phyloP scores from a whole-genome alignment of 2,113 vertebrate species.

The Motacilla alba region DNA sequence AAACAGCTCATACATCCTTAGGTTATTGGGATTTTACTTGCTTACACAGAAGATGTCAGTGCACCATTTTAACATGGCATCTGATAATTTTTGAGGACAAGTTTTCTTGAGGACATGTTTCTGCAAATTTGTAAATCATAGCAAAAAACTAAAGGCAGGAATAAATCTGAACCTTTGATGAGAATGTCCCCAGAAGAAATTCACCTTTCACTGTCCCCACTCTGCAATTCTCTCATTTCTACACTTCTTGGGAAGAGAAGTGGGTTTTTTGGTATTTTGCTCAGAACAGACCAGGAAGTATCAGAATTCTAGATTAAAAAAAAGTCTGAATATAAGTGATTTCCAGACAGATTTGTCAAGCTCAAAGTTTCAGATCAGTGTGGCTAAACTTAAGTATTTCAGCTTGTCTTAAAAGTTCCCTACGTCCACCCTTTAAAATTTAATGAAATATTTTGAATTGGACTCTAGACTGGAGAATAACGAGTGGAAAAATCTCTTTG shows the following conservation, averaged over 20 bases:
- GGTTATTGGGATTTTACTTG: background rate
- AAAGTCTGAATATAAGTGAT: background rate
- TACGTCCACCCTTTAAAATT: background rate
- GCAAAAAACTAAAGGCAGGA: background rate
- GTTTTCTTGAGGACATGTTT: background rate
- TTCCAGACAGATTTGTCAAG: slow-evolving; percentile 1
- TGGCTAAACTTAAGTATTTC: background rate
- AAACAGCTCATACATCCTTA: background rate
- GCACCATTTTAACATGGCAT: background rate
- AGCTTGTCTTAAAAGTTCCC: background rate
- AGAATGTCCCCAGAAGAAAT: background rate
- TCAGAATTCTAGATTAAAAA: slow-evolving; percentile 24
- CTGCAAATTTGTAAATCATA: background rate
- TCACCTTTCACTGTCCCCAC: background rate
- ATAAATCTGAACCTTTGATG: background rate
- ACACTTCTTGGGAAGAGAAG: background rate
- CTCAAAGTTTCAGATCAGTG: background rate
- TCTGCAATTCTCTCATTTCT: background rate
- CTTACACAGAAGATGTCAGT: background rate
- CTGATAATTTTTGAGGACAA: background rate
- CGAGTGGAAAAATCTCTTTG: background rate
- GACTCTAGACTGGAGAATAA: background rate
- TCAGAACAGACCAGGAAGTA: slow-evolving; percentile 11
- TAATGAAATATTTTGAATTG: background rate
- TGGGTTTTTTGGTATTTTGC: background rate